phyloP scores from a whole-genome alignment of 2,113 vertebrate species.

The Trogon melanurus region DNA sequence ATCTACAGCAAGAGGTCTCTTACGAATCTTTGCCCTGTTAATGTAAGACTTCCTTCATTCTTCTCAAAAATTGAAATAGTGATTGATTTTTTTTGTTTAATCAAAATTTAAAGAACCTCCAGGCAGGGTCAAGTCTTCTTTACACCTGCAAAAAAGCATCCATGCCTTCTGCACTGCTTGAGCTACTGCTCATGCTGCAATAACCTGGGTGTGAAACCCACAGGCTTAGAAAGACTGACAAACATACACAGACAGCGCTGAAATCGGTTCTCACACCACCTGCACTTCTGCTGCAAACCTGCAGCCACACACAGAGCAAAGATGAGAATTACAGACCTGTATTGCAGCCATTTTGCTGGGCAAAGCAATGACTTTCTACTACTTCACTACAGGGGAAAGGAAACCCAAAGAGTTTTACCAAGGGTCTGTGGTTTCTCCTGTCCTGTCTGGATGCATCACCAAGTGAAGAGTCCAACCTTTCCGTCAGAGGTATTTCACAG shows the following conservation, averaged over 20 bases:
- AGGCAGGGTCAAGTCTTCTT: not conserved
- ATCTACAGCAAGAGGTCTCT: not conserved
- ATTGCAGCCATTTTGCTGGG: not conserved
- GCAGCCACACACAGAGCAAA: not conserved
- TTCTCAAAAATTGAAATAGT: not conserved
- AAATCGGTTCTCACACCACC: not conserved
- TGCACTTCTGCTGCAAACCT: not conserved
- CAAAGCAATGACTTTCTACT: not conserved
- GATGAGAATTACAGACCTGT: not conserved
- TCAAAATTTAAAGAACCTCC: not conserved
- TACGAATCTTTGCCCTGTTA: not conserved
- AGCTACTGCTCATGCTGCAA: not conserved
- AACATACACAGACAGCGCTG: not conserved
- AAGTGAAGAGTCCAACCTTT: not conserved
- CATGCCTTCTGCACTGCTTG: not conserved
- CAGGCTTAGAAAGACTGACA: not conserved
- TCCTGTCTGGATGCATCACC: not conserved
- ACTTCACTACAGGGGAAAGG: not conserved
- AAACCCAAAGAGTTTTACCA: not conserved
- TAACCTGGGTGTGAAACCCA: not conserved
- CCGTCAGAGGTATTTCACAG: not conserved
- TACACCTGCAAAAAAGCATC: not conserved
- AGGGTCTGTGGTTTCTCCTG: fast-evolving
- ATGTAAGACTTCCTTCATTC: not conserved
- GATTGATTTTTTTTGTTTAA: not conserved